Evolutionary conservation across 2,888 invertebrate species (phyloP), one percentile per base, ranked within the genome.

Genomic region (Diplazon laetatorius): DNA sequence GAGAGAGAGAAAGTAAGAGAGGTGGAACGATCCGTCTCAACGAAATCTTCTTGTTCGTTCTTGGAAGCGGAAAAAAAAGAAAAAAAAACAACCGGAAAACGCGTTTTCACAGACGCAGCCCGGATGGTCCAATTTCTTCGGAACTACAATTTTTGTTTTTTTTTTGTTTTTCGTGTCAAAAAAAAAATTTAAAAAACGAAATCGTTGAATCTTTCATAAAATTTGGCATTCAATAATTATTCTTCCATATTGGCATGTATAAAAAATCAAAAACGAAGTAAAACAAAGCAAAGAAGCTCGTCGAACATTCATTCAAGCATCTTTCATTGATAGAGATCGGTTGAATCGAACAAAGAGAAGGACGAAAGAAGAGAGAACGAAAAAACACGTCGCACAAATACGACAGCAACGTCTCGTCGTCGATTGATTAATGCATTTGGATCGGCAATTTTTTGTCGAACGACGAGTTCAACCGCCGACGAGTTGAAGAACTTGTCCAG

Each of bases 41-140:
- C 30, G 57, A 60, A 52, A 71, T 66, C 57, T 22, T 39, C 65
- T 66, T 55, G 35, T n/a, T 42, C 35, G 50, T 71, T 71, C 71
- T 52, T 62, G 60, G 60, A 71, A 68, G 44, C n/a, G n/a, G n/a
- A n/a, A n/a, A n/a, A n/a, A n/a, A n/a, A n/a, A n/a, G n/a, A n/a
- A n/a, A 44, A 66, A 66, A 6, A 30, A 44, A 66, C 60, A 46
- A 71, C 55, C 55, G 42, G 50, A 46, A 62, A 76, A 42, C 52
- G 48, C 35, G 52, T 50, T 66, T 50, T 48, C 16, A 35, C 37
- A 35, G 48, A 46, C 35, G 16, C 10, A 50, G 35, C 35, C 42
- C 25, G 39, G n/a, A 63, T 20, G 1, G 9, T 65, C 20, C 22
- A 9, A 46, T 42, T 48, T 12, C 18, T 52, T 48, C 42, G 14